Conservation (phyloP, 2,888 invertebrate species). For the Clivina fossor region DNA sequence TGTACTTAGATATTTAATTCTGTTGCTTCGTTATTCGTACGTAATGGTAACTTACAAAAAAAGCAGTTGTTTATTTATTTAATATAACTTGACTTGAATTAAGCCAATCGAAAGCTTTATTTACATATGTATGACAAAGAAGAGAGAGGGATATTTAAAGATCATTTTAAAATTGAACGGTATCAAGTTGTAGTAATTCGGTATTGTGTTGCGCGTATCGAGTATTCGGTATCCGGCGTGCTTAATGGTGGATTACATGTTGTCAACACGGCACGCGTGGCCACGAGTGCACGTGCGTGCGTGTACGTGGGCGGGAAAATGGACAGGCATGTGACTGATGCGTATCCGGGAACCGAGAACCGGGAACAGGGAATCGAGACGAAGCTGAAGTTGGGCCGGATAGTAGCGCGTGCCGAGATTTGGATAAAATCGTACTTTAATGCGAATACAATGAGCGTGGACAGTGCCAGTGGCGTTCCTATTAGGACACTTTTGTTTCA, state of each 20-base stretch:
- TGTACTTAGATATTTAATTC: no score
- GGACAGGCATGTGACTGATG: conserved; percentile 1
- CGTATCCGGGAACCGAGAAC: not conserved
- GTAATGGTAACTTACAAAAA: no score
- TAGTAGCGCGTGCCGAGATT: conserved; percentile 42
- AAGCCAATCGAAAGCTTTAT: no score
- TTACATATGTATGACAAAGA: no score
- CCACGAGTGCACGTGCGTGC: not conserved
- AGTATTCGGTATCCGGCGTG: conserved; percentile 13
- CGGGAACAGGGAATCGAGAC: not conserved
- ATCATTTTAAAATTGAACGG: no score
- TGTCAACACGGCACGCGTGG: conserved; percentile 8
- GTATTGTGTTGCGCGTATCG: conserved; percentile 1
- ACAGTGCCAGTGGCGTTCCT: no score
- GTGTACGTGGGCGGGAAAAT: conserved; percentile 6
- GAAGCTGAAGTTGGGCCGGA: conserved; percentile 7
- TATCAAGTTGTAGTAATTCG: no score
- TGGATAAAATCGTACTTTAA: conserved; percentile 46
- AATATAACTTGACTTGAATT: no score
- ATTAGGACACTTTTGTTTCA: no score
- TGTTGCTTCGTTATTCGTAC: no score
- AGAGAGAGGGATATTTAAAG: no score
- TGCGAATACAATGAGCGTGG: conserved; percentile 47
- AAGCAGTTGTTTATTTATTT: no score
- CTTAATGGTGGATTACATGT: conserved; percentile 20